phyloP scores from a whole-genome alignment of 2,113 vertebrate species.

The Pachycephala philippinensis region DNA sequence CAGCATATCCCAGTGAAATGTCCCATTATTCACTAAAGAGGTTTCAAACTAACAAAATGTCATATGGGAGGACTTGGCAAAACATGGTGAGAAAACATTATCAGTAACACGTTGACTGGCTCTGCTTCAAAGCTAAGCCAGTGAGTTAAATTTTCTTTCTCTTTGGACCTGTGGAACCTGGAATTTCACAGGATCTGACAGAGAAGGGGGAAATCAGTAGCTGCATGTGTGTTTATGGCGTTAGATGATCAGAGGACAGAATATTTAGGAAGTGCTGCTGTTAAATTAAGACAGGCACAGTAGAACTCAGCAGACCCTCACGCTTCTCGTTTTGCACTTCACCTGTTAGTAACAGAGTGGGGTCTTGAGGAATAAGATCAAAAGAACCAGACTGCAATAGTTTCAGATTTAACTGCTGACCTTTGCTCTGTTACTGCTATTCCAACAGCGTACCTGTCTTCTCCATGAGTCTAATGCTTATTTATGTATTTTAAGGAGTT shows the following conservation, averaged over 20 bases:
- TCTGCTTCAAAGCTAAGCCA: background rate
- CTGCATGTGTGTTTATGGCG: background rate
- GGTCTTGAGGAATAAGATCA: slow-evolving; percentile 16
- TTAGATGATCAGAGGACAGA: background rate
- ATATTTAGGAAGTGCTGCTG: background rate
- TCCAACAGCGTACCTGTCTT: slow-evolving; percentile 48
- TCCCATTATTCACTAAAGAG: slow-evolving; percentile 29
- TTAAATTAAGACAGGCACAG: background rate
- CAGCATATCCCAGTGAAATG: slow-evolving; percentile 24
- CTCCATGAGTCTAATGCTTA: slow-evolving; percentile 60
- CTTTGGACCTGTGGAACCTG: background rate
- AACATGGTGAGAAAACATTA: background rate
- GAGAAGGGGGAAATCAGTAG: background rate
- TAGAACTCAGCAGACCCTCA: background rate
- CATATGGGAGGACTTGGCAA: background rate
- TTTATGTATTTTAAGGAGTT: slow-evolving; percentile 77
- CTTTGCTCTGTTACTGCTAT: slow-evolving; percentile 24
- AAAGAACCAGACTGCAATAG: background rate
- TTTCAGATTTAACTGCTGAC: slow-evolving; percentile 35
- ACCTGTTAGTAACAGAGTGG: background rate
- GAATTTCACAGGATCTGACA: background rate
- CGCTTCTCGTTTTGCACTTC: background rate
- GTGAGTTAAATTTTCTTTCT: background rate
- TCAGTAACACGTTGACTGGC: background rate
- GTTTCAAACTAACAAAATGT: slow-evolving; percentile 1